Base-by-base conservation (phyloP, 2,113 vertebrate genomes). In the Pelvicachromis taeniatus region DNA sequence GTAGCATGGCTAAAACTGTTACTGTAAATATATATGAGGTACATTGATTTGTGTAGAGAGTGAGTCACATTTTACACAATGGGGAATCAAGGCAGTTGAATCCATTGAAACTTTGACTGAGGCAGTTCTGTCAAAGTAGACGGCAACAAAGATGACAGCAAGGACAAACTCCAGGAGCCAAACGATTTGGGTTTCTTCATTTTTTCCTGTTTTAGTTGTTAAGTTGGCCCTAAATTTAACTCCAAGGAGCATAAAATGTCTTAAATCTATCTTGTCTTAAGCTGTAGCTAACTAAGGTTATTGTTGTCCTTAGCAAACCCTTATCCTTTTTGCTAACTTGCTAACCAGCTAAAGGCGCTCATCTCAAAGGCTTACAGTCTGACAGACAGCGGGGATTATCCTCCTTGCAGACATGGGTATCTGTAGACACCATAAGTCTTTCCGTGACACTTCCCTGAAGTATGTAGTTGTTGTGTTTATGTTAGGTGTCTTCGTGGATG, bases 211-310 rank as follows among this genome's bases (percentile, higher is more conserved):
- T 63, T 63, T 0, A 61, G 10, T 38, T 61, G 16, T 61, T 1
- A 63, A 4, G 6, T 63, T 38, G 31, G 1, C 59, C 31, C 31
- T 63, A 33, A n/a, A 0, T 38, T n/a, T 63, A 63, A 63, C 59
- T 63, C 10, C 35, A 13, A 12, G 31, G 31, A 38, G 0, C 1
- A 13, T 63, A 0, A 38, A 2, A 63, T 38, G 59, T 38, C 31
- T n/a, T 63, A 7, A 12, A 63, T n/a, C 0, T 12, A 1, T 63
- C 17, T 63, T 0, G 11, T 14, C 33, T 65, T 40, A 5, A 21
- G 61, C 61, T 40, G n/a, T 65, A 40, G n/a, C 61, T 65, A 38
- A 40, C 35, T 23, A 65, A 14, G 1, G 61, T 40, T 40, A 40
- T 65, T 40, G 23, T 68, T 40, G 35, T 68, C 2, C 40, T 40